Conservation (phyloP, 2,797 vertebrate genomes). For the Mormyrops attenuatus region DNA sequence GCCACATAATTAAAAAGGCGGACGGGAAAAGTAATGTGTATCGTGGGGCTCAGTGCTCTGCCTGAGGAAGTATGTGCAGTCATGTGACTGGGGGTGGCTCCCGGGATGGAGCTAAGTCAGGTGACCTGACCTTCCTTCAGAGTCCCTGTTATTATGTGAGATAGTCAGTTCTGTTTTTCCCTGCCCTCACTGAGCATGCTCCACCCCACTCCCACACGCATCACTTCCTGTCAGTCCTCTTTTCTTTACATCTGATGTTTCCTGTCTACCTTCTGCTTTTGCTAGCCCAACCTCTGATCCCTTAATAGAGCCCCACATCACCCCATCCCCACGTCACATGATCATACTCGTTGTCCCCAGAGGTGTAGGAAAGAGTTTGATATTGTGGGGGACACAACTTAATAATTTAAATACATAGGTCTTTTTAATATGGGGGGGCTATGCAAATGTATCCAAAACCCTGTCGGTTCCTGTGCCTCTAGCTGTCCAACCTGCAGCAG, state of each 20-base stretch:
- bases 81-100: background rate
- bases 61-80: background rate
- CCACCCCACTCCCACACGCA: background rate
- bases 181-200: background rate
- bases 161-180: background rate
- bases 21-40: conserved; percentile 22
- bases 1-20: conserved; percentile 35
- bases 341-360: background rate
- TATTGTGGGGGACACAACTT: background rate
- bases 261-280: background rate
- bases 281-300: background rate
- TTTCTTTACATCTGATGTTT: background rate
- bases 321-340: background rate
- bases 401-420: background rate
- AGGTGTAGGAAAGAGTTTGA: background rate
- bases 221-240: background rate
- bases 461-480: background rate
- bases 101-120: background rate
- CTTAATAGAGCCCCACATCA: background rate
- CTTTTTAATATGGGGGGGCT: background rate
- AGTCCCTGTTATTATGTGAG: background rate
- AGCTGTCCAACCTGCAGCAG: background rate
- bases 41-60: background rate
- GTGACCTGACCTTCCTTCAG: background rate
- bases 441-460: background rate